Conservation (phyloP, 30 jellyfish, hydroid and myxozoan species). For the Nemopilema nomurai region DNA sequence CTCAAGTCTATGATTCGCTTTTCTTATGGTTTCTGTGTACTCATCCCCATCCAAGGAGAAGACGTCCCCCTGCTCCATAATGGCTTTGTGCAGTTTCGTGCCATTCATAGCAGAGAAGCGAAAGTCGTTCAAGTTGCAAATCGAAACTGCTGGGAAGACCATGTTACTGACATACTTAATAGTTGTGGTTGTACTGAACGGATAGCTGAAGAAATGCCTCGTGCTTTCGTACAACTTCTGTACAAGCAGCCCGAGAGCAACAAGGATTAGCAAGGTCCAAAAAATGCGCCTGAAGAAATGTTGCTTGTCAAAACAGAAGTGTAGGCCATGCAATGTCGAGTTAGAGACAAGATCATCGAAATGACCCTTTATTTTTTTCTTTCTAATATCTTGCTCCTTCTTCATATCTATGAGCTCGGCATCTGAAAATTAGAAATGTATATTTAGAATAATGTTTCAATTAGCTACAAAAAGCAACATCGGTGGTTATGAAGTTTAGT, state of each 20-base stretch:
- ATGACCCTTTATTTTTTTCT: conserved; percentile 38
- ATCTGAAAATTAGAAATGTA: not conserved
- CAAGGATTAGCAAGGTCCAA: conserved; percentile 78
- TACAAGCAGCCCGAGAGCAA: conserved; percentile 83
- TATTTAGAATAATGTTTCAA: not conserved
- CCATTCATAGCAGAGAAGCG: conserved; percentile 73
- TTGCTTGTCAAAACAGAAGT: conserved; percentile 78
- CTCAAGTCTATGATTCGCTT: conserved; percentile 82
- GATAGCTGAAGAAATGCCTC: conserved; percentile 73
- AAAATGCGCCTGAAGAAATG: conserved; percentile 69
- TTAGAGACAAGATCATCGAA: conserved; percentile 47
- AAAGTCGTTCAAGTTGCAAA: conserved; percentile 86
- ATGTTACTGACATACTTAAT: conserved; percentile 64
- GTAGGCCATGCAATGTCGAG: conserved; percentile 91
- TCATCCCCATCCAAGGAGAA: conserved; percentile 65
- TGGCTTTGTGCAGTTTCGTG: conserved; percentile 65
- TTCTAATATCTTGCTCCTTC: conserved; percentile 50
- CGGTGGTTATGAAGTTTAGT: too few relatives aligned
- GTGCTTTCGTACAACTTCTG: conserved; percentile 88
- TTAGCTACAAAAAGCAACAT: too few relatives aligned
- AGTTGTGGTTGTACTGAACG: conserved; percentile 92
- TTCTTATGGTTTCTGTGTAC: conserved; percentile 59
- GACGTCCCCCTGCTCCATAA: not conserved
- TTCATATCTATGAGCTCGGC: conserved; percentile 21
- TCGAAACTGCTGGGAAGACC: conserved; percentile 91